phyloP scores from a whole-genome alignment of 1,140 invertebrate genomes.

The Ectropis grisescens region DNA sequence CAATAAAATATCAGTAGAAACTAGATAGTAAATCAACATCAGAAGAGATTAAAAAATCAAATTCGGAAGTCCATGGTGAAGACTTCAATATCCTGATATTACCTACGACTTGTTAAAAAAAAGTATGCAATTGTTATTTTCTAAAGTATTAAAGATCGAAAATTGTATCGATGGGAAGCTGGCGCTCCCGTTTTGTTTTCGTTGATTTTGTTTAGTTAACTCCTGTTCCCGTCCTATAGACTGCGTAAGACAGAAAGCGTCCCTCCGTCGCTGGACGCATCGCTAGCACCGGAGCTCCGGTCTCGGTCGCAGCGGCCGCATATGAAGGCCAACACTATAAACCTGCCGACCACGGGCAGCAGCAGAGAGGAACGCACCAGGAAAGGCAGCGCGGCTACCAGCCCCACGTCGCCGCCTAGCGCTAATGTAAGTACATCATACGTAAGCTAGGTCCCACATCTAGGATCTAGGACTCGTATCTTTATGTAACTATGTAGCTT shows the following conservation, averaged over 20 bases:
- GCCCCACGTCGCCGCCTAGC: constrained; percentile 43
- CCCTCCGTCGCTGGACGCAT: constrained; percentile 47
- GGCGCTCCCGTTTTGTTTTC: constrained; percentile 36
- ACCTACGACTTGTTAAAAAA: too few species aligned
- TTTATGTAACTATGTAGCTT: too few species aligned
- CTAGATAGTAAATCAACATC: too few species aligned
- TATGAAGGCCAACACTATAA: constrained; percentile 75
- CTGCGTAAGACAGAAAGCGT: constrained; percentile 56
- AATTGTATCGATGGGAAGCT: too few species aligned
- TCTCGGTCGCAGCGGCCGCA: constrained; percentile 63
- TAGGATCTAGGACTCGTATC: too few species aligned
- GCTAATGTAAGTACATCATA: constrained; percentile 38
- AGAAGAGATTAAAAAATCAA: too few species aligned
- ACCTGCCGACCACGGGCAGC: constrained; percentile 61
- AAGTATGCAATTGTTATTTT: too few species aligned
- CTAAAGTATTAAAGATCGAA: too few species aligned
- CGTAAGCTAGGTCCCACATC: too few species aligned
- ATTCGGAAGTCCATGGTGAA: too few species aligned
- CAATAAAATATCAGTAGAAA: too few species aligned
- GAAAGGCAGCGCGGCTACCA: constrained; percentile 12
- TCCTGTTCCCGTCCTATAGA: constrained; percentile 38
- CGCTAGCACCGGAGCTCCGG: constrained; percentile 46
- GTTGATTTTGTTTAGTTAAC: constrained; percentile 41
- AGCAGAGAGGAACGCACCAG: constrained; percentile 31
- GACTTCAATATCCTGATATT: too few species aligned